Conservation (phyloP, 2,797 vertebrate species). For the Arctocebus calabarensis region DNA sequence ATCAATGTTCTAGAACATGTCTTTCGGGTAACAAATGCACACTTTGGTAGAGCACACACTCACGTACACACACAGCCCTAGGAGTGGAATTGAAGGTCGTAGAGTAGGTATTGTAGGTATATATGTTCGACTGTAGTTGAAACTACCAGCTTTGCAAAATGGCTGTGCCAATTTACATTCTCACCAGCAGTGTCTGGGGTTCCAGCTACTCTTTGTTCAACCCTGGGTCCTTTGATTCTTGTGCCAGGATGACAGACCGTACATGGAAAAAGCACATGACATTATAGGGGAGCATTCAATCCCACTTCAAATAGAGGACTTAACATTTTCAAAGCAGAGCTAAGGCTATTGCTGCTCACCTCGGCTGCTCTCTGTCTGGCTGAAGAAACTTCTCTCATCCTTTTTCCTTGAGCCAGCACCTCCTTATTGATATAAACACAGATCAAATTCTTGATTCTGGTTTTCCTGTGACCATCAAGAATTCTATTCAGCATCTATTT, state of each 20-base stretch:
- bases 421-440: neutral
- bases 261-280: rapidly evolving
- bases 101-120: too few species aligned
- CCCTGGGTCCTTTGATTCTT: neutral
- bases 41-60: neutral
- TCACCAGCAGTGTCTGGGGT: neutral
- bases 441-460: constrained; percentile 14
- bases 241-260: neutral
- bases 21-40: neutral
- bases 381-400: neutral
- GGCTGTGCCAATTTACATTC: neutral
- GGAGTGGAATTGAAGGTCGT: neutral
- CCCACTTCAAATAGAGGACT: neutral
- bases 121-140: neutral
- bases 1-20: neutral
- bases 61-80: neutral
- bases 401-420: neutral
- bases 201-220: neutral
- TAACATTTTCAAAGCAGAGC: neutral
- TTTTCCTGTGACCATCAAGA: neutral
- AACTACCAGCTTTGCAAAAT: neutral
- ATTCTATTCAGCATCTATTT: neutral
- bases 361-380: neutral
- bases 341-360: neutral
- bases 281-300: neutral